Evolutionary conservation across 2,888 invertebrate species (phyloP), one percentile per base, ranked within the genome.

Genomic region (Plusia festucae): DNA sequence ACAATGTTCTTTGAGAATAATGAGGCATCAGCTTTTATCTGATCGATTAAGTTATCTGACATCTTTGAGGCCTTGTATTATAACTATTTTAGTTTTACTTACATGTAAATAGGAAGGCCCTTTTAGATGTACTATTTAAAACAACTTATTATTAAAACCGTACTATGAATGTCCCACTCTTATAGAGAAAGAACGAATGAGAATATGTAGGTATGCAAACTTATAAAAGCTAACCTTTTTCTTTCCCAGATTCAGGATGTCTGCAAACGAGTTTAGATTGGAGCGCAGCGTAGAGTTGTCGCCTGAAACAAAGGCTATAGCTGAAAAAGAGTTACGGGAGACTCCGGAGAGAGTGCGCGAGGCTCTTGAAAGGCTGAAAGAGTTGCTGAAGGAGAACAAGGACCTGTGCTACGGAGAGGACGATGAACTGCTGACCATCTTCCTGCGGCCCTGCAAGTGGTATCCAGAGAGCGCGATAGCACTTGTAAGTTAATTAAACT

Each of bases 361-460:
- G 73, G 96, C 96, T 32, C 91, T 97, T 2, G 95, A 96, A 76
- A 93, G 96, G 70, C 91, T 97, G 3, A 91, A 96, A 55, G 96
- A 96, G 81, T 89, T 97, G 15, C 89, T 97, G n/a, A 96, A 96
- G 74, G 97, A 96, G 80, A 96, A 96, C 76, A 95, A 96, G 55
- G 97, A 97, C 69, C 85, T 98, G 61, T 94, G 96, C 85, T 97
- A 93, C 83, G 96, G 96, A 66, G 97, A 97, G 51, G 97, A 97
- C 78, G 98, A 98, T 78, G 97, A 97, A 34, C 96, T 97, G 52
- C 95, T 98, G 11, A 94, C 96, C n/a, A 97, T 97, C 71, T 98
- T 97, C 86, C 93, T 98, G 65, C 96, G 98, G 66, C 97, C 98
- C 27, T 97, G 97, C 91, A 98, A 98, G 89, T 98, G 96, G 93